Evolutionary conservation across 2,888 invertebrate genomes (phyloP).

Genomic region (Drosophila multiciliata): DNA sequence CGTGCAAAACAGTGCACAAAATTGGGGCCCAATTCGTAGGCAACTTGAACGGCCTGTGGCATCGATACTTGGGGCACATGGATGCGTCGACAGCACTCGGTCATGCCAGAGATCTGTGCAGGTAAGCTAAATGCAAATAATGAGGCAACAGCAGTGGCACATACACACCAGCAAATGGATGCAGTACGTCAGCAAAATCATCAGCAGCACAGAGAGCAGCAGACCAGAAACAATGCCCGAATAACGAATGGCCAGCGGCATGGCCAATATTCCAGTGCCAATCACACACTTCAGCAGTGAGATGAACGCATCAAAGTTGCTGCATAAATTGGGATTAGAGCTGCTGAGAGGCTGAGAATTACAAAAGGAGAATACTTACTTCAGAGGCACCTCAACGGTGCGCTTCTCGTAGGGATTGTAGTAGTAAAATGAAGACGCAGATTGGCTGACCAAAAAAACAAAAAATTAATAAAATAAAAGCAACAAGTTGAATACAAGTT

Average conservation of each 20-base stretch:
- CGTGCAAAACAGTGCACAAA: conserved; percentile 58
- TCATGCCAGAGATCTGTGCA: conserved; percentile 65
- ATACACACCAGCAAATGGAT: conserved; percentile 71
- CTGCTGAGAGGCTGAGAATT: neutral
- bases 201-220: conserved; percentile 53
- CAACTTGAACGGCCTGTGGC: conserved; percentile 64
- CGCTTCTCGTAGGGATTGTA: conserved; percentile 68
- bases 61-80: conserved; percentile 67
- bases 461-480: neutral
- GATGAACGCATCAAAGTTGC: conserved; percentile 65
- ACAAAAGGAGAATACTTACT: conserved; percentile 38
- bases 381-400: conserved; percentile 60
- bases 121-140: conserved; percentile 51
- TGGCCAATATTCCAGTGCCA: conserved; percentile 69
- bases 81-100: conserved; percentile 66
- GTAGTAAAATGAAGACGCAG: conserved; percentile 50
- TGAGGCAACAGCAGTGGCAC: conserved; percentile 1
- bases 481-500: neutral
- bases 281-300: conserved; percentile 71
- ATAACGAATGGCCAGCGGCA: conserved; percentile 66
- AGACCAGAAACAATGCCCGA: conserved; percentile 56
- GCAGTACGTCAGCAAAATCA: conserved; percentile 66
- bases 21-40: conserved; percentile 58
- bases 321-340: conserved; percentile 3
- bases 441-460: conserved; percentile 31